Conservation (phyloP, 2,888 invertebrate genomes). For the Andrena praecox region DNA sequence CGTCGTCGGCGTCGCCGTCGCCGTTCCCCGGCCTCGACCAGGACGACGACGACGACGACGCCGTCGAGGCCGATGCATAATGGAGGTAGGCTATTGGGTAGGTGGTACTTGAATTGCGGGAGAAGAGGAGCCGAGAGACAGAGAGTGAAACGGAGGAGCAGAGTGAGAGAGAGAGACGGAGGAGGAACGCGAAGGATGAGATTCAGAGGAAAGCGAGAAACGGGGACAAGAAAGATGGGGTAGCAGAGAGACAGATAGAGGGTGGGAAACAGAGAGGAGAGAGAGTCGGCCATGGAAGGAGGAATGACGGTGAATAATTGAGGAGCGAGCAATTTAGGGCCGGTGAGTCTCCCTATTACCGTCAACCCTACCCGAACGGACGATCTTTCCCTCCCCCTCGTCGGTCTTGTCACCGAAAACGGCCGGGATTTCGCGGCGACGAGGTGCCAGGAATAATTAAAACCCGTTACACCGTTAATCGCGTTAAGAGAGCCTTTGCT, state of each 20-base stretch:
- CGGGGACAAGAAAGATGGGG: constrained; percentile 35
- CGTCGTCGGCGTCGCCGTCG: constrained; percentile 42
- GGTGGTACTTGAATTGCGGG: constrained; percentile 71
- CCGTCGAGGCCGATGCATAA: constrained; percentile 72
- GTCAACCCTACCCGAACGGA: constrained; percentile 31
- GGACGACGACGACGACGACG: too few species aligned
- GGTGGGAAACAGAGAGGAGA: constrained; percentile 16
- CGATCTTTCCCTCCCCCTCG: neutral
- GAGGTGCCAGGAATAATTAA: constrained; percentile 72
- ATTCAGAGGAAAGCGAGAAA: constrained; percentile 42
- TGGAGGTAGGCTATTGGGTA: constrained; percentile 72
- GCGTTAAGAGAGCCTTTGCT: constrained; percentile 72
- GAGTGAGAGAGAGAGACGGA: constrained; percentile 17
- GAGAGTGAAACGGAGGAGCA: constrained; percentile 28
- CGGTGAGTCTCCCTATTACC: constrained; percentile 62
- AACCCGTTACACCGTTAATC: constrained; percentile 74
- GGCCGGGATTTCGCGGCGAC: constrained; percentile 51
- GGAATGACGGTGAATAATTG: constrained; percentile 66
- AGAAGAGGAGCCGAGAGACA: constrained; percentile 44
- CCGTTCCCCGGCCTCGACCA: constrained; percentile 25
- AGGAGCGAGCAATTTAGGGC: constrained; percentile 70
- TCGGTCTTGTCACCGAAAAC: constrained; percentile 55
- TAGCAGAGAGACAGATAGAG: too few species aligned
- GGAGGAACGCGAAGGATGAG: constrained; percentile 35
- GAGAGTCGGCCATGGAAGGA: constrained; percentile 22